Conservation (phyloP, 2,113 vertebrate species). For the Agelaius phoeniceus region DNA sequence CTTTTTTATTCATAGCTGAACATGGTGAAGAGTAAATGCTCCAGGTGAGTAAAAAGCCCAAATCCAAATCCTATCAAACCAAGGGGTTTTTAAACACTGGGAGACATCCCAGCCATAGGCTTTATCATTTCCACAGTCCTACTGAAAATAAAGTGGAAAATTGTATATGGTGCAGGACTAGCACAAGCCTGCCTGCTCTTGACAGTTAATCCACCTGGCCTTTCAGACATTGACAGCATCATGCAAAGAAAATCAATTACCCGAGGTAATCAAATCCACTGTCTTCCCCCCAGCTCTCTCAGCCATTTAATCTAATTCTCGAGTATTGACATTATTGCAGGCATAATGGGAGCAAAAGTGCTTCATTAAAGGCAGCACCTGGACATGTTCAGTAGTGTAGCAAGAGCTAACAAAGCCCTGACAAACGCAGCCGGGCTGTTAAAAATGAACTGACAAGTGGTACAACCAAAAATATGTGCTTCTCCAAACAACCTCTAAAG, state of each 20-base stretch:
- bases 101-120: neutral
- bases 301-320: conserved; percentile 10
- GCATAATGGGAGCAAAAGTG: conserved; percentile 11
- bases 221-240: neutral
- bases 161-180: neutral
- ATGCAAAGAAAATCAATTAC: conserved; percentile 19
- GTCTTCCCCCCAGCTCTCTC: neutral
- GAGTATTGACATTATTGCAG: neutral
- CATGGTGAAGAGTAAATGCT: neutral
- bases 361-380: conserved; percentile 23
- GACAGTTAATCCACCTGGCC: neutral
- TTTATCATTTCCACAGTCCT: neutral
- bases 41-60: neutral
- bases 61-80: neutral
- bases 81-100: neutral
- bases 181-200: neutral
- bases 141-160: neutral
- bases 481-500: neutral
- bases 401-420: neutral
- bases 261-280: neutral
- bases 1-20: neutral
- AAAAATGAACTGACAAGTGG: neutral
- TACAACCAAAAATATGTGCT: neutral
- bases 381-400: neutral
- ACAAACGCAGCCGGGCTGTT: neutral